Conservation (phyloP, 2,797 vertebrate species). For the Sebastes paucispinis region DNA sequence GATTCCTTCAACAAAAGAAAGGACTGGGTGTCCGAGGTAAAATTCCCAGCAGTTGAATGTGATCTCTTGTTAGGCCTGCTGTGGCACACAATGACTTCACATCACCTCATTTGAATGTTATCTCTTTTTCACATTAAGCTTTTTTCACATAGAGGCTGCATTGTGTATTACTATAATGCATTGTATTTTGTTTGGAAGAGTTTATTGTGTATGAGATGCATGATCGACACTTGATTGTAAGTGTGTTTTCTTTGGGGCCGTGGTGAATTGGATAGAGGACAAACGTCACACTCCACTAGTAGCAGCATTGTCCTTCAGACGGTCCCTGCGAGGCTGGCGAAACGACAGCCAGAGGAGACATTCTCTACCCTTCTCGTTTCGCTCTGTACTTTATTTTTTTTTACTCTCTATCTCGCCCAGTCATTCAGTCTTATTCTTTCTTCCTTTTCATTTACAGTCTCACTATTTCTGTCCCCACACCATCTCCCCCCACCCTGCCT, state of each 20-base stretch:
- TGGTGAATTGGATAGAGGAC: conserved; percentile 76
- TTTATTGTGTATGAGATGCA: conserved; percentile 58
- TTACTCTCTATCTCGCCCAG: conserved; percentile 52
- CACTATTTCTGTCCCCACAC: conserved; percentile 68
- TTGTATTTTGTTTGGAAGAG: conserved; percentile 40
- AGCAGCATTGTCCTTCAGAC: conserved; percentile 80
- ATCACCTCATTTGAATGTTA: conserved; percentile 34
- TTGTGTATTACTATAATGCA: conserved; percentile 30
- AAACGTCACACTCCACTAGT: conserved; percentile 76
- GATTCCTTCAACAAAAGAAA: not conserved
- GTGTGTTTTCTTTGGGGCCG: conserved; percentile 73
- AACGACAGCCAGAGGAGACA: conserved; percentile 72
- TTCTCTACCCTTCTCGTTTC: conserved; percentile 66
- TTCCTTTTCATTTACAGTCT: conserved; percentile 61
- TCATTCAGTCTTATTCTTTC: conserved; percentile 63
- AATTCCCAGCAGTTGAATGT: conserved; percentile 10
- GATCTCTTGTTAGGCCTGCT: conserved; percentile 26
- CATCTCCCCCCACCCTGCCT: conserved; percentile 38
- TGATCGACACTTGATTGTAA: conserved; percentile 71
- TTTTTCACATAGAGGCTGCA: conserved; percentile 8
- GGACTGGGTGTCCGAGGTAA: not conserved
- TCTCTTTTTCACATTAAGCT: conserved; percentile 27
- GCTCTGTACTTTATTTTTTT: conserved; percentile 36
- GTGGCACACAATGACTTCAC: not conserved
- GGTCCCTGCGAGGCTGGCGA: conserved; percentile 70